These are phyloP conservation scores for Chaenodraco wilsoni DNA, from an alignment of 2,797 vertebrate species.

Conservation along the genomic window DNA sequence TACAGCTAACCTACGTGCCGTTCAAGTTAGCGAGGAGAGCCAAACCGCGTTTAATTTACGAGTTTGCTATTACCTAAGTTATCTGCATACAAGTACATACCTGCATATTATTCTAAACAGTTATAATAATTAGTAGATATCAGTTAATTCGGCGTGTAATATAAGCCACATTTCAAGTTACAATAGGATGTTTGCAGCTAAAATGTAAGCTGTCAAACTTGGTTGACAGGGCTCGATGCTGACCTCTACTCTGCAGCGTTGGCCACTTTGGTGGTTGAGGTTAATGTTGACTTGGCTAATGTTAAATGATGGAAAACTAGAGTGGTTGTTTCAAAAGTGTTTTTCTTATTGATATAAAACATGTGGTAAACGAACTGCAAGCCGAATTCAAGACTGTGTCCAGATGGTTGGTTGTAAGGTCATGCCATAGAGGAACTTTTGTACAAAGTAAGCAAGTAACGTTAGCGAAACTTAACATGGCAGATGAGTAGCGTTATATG, in stretches of 20 bases:
- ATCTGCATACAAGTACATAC: accelerated
- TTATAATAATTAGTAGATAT: neutral
- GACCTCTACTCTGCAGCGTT: slow-evolving; percentile 23
- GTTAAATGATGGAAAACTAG: neutral
- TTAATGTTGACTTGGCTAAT: neutral
- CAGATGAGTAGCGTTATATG: neutral
- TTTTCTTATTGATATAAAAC: neutral
- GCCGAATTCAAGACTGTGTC: neutral
- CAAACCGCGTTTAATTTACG: neutral
- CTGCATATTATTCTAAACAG: accelerated
- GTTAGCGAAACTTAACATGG: neutral
- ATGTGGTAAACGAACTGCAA: neutral
- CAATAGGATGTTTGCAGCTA: neutral
- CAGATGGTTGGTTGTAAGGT: accelerated
- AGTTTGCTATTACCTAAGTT: accelerated
- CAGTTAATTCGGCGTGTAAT: neutral
- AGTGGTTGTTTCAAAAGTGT: neutral
- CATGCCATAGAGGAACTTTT: neutral
- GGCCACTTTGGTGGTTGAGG: neutral
- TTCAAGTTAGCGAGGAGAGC: slow-evolving; percentile 21
- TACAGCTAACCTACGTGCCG: slow-evolving; percentile 37
- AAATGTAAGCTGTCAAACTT: slow-evolving; percentile 5
- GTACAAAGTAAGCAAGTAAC: neutral
- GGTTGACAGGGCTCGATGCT: slow-evolving; percentile 2
- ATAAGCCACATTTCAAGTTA: neutral